Evolutionary conservation across 2,797 vertebrate species (phyloP).

Genomic region (Cirrhinus mrigala): DNA sequence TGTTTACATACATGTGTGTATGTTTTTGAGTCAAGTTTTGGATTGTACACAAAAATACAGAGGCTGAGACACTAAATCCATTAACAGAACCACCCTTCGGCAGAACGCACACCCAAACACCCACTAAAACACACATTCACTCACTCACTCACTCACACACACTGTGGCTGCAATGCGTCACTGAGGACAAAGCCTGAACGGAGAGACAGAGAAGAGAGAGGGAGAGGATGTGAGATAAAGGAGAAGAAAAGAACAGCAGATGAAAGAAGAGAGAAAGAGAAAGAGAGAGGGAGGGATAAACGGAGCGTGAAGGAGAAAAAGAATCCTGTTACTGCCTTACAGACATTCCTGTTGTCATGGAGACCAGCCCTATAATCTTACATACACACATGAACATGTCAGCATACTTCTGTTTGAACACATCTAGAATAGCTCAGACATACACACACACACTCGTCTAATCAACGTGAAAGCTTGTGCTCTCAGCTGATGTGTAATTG

Average conservation of each 20-base stretch:
- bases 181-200: constrained; percentile 30
- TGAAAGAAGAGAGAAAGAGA: constrained; percentile 56
- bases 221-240: constrained; percentile 61
- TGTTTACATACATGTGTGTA: background rate
- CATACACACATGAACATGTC: constrained; percentile 37
- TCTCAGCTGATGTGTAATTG: constrained; percentile 52
- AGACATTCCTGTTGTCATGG: constrained; percentile 62
- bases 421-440: constrained; percentile 36
- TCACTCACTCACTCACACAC: constrained; percentile 18
- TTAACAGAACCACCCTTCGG: constrained; percentile 38
- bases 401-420: constrained; percentile 43
- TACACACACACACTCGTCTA: constrained; percentile 1
- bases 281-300: constrained; percentile 38
- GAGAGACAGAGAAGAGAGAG: constrained; percentile 48
- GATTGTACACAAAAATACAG: constrained; percentile 15
- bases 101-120: constrained; percentile 21
- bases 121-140: constrained; percentile 27
- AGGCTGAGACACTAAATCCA: constrained; percentile 33
- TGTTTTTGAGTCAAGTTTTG: constrained; percentile 14
- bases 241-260: constrained; percentile 56
- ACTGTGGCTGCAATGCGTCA: constrained; percentile 47
- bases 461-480: constrained; percentile 54
- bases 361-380: constrained; percentile 51
- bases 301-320: constrained; percentile 45
- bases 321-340: constrained; percentile 57